A percentile compares a stretch with the other conserved stretches of the same genome.
Evolutionary conservation across 2,888 invertebrate genomes (phyloP).

Genomic region (Acleris holmiana): DNA sequence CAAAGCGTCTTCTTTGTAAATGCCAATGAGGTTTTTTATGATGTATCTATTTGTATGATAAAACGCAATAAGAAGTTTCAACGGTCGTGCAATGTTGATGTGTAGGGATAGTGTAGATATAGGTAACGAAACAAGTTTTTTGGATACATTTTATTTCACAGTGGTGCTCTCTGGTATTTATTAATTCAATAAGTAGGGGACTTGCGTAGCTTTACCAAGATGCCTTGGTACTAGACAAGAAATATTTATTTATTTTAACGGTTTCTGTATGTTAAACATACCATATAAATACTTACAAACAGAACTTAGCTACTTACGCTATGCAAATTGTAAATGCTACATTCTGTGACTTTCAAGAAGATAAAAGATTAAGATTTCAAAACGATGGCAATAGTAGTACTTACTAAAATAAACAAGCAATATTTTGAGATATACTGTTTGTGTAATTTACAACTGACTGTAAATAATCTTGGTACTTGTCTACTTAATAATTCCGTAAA

Average conservation of each 20-base stretch:
- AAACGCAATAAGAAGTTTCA: conserved; percentile 59
- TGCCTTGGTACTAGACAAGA: neutral
- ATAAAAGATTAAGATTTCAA: neutral
- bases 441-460: conserved; percentile 10
- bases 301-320: neutral
- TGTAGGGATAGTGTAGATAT: conserved; percentile 53
- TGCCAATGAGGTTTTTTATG: conserved; percentile 36
- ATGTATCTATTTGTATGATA: conserved; percentile 33
- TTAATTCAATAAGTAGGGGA: conserved; percentile 43
- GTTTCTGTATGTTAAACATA: conserved; percentile 13
- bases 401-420: neutral
- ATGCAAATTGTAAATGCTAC: neutral
- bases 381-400: neutral
- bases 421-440: neutral
- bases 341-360: conserved; percentile 1
- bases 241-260: conserved; percentile 12
- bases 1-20: conserved; percentile 30
- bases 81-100: conserved; percentile 72
- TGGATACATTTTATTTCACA: conserved; percentile 46
- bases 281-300: neutral
- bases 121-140: conserved; percentile 26
- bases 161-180: conserved; percentile 64
- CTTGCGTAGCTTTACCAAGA: conserved; percentile 21
- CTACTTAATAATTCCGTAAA: conserved; percentile 61
- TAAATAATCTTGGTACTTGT: conserved; percentile 33